Base-by-base conservation (phyloP, 53 echinoderm and acorn worm species). In the Arbacia lixula region DNA sequence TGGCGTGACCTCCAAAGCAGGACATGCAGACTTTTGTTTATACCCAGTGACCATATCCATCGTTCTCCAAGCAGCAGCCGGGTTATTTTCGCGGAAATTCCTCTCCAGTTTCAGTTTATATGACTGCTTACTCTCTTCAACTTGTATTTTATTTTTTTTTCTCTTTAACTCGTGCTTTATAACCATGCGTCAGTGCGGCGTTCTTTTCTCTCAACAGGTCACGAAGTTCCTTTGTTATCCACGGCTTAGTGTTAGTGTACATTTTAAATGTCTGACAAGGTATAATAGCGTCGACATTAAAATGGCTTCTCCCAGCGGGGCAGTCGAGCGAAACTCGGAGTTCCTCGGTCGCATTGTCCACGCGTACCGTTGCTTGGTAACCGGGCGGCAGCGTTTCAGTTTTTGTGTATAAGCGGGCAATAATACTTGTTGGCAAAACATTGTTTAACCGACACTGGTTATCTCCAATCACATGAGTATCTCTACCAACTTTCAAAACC, bases 1-100 rank as follows among this genome's bases (percentile, higher is more conserved):
- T n/a, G n/a, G n/a, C n/a, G n/a, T n/a, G n/a, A n/a, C n/a, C n/a
- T n/a, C n/a, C n/a, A n/a, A n/a, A n/a, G n/a, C n/a, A n/a, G n/a
- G n/a, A n/a, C n/a, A n/a, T 62, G 27, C 5, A 29, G 62, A 29
- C 28, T 27, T 62, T 12, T 62, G 62, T 62, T 62, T 62, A 62
- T 62, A 62, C 62, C 62, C 21, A n/a, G 21, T 62, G 62, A 62
- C 28, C 12, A 27, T 29, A 4, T 62, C 12, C 62, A 62, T 62
- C 28, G 62, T 62, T 62, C 28, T 62, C 62, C 62, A 62, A 5
- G 62, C 62, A 5, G 62, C 62, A 4, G 62, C 62, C 28, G 62
- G 62, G 2, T 62, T 62, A 30, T 62, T 62, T 3, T 25, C 62
- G 6, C 12, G 5, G 62, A 62, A 27, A 27, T 62, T 62, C 5